Percentiles rank a stretch among this genome's conserved stretches.
Conservation (phyloP, 2,797 vertebrate genomes). For the Passerculus sandwichensis region DNA sequence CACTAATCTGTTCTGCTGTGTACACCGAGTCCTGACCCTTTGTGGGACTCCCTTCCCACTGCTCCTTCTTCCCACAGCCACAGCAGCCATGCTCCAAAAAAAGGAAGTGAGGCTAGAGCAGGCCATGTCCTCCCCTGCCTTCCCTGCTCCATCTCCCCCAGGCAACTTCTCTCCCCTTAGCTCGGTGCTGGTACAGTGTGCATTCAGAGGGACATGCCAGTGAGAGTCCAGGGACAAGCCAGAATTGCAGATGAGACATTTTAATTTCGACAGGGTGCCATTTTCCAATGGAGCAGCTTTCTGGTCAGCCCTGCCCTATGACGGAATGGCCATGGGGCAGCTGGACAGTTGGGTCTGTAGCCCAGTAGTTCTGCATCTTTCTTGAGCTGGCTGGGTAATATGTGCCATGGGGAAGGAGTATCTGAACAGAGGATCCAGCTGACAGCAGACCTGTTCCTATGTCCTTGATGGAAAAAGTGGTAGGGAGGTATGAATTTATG, state of each 20-base stretch:
- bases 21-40: neutral
- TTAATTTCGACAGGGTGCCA: neutral
- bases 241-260: neutral
- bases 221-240: neutral
- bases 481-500: neutral
- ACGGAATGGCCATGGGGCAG: neutral
- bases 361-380: neutral
- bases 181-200: neutral
- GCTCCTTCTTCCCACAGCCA: neutral
- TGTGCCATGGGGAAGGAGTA: rapidly evolving
- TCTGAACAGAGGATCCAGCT: neutral
- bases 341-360: neutral
- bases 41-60: neutral
- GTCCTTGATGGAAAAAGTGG: neutral
- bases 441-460: neutral
- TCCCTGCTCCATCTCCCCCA: neutral
- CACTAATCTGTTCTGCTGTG: neutral
- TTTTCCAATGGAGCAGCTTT: neutral
- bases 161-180: neutral
- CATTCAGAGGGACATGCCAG: neutral
- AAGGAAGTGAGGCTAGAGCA: neutral
- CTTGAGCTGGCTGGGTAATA: neutral
- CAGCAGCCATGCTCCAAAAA: neutral
- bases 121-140: neutral
- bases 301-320: neutral